Percentiles rank a stretch among this genome's conserved stretches.
phyloP scores from a whole-genome alignment of 2,888 invertebrate species.

The Acronicta alni region DNA sequence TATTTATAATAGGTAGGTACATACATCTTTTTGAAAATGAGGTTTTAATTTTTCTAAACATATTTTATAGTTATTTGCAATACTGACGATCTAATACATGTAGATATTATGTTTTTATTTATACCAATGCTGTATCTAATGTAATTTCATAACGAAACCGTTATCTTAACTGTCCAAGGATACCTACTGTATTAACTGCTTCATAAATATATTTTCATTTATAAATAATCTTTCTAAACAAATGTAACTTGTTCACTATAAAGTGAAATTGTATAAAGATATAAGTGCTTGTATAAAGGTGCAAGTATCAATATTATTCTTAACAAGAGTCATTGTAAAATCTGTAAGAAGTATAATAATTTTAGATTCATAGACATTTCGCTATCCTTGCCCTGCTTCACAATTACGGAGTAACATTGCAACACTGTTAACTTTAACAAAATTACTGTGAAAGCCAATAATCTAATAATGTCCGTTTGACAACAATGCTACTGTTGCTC shows the following conservation, averaged over 20 bases:
- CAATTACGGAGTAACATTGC: conserved; percentile 6
- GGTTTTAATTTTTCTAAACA: no score
- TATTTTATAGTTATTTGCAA: no score
- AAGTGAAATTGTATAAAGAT: no score
- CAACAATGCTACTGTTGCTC: neutral
- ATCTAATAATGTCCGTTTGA: conserved; percentile 12
- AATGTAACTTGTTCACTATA: no score
- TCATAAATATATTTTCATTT: neutral
- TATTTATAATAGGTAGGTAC: no score
- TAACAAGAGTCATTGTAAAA: neutral
- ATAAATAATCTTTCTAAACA: no score
- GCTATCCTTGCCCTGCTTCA: conserved; percentile 23
- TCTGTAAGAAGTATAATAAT: conserved; percentile 6
- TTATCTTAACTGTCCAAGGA: conserved; percentile 1
- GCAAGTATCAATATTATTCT: no score
- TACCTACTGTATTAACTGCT: neutral
- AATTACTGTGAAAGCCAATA: conserved; percentile 7
- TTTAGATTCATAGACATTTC: conserved; percentile 8
- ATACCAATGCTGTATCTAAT: no score
- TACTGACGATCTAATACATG: no score
- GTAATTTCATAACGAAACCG: neutral
- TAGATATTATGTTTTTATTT: no score
- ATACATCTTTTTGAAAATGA: no score
- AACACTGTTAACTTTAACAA: conserved; percentile 9
- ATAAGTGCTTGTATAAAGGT: no score